phyloP scores from a whole-genome alignment of 1,140 invertebrate genomes.

The Drosophila burlai region DNA sequence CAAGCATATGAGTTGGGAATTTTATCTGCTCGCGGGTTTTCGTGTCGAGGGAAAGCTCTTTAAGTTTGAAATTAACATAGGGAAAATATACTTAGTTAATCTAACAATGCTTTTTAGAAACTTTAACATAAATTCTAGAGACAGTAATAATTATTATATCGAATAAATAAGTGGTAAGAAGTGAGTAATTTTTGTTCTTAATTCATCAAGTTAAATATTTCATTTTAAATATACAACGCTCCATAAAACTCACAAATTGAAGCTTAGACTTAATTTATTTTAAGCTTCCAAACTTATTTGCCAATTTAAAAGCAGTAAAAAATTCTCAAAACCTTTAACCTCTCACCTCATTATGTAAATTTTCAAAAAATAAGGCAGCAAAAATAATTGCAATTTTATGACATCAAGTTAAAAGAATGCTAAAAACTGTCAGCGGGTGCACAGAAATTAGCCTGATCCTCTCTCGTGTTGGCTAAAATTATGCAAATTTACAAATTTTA shows the following conservation, averaged over 20 bases:
- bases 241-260: too few relatives aligned
- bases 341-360: constrained; percentile 54
- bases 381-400: constrained; percentile 53
- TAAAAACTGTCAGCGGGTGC: constrained; percentile 36
- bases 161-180: too few relatives aligned
- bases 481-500: constrained; percentile 67
- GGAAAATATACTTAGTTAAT: background rate
- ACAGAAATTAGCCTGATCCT: constrained; percentile 33
- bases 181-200: too few relatives aligned
- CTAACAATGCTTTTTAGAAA: background rate
- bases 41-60: background rate
- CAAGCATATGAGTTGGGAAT: constrained; percentile 36
- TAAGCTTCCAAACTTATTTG: constrained; percentile 3
- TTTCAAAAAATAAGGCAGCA: constrained; percentile 41
- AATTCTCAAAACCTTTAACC: background rate
- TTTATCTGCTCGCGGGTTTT: constrained; percentile 5
- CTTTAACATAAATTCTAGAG: too few relatives aligned
- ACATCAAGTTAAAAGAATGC: constrained; percentile 33
- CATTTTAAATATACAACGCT: too few relatives aligned
- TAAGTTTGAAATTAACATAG: background rate
- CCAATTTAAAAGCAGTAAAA: constrained; percentile 35
- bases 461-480: constrained; percentile 32
- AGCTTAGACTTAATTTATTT: background rate
- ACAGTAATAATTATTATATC: too few relatives aligned
- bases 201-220: too few relatives aligned